phyloP scores from a whole-genome alignment of 2,888 invertebrate species.

The Melieria omissa region DNA sequence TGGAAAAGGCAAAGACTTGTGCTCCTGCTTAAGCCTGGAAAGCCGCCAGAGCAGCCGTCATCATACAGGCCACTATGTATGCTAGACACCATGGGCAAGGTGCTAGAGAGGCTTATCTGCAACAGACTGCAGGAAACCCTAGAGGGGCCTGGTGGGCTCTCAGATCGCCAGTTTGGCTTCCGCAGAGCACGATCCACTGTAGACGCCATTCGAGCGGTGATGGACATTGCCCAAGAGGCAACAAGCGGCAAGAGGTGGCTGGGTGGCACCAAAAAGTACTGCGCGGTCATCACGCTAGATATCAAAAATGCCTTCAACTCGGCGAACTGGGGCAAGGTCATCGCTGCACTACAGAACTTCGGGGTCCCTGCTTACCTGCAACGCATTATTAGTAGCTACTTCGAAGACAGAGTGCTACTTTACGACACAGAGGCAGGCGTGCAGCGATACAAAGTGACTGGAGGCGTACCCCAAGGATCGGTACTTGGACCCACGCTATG shows the following conservation, averaged over 20 bases:
- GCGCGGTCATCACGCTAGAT: slow-evolving; percentile 23
- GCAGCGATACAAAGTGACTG: slow-evolving; percentile 12
- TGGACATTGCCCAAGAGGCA: slow-evolving; percentile 10
- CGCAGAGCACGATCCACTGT: slow-evolving; percentile 15
- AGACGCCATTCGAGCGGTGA: slow-evolving; percentile 16
- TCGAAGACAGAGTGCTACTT: slow-evolving; percentile 18
- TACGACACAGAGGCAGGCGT: slow-evolving; percentile 28
- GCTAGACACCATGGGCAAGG: slow-evolving; percentile 28
- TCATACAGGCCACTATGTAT: slow-evolving; percentile 20
- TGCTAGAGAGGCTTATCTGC: slow-evolving; percentile 12
- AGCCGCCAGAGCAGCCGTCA: slow-evolving; percentile 15
- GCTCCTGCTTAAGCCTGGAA: slow-evolving; percentile 19
- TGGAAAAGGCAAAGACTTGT: slow-evolving; percentile 26
- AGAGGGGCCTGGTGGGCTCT: not conserved
- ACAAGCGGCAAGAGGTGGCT: slow-evolving; percentile 29
- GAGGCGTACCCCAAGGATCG: slow-evolving; percentile 31
- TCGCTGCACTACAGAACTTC: not conserved
- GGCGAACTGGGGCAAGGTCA: slow-evolving; percentile 19
- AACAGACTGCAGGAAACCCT: not conserved
- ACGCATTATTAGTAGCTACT: slow-evolving; percentile 9
- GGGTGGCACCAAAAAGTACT: slow-evolving; percentile 23
- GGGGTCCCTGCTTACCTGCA: slow-evolving; percentile 11
- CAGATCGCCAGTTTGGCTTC: slow-evolving; percentile 23
- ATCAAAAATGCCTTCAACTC: slow-evolving; percentile 38
- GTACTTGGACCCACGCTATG: slow-evolving; percentile 28